Evolutionary conservation across 2,797 vertebrate genomes (phyloP).

Genomic region (Takifugu rubripes): DNA sequence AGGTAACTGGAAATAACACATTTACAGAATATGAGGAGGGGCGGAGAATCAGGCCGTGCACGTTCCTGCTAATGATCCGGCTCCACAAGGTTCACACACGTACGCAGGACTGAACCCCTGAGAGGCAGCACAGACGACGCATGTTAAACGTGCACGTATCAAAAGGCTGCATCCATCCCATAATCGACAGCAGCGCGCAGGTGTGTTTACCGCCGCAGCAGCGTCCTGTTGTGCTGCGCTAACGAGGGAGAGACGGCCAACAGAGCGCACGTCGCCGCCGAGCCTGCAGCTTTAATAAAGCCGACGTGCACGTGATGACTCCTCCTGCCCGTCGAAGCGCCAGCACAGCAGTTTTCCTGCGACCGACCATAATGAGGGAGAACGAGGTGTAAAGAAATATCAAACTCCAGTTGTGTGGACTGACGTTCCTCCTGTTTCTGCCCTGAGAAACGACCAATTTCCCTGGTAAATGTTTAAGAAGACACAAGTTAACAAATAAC

Average conservation of each 20-base stretch:
- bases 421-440: too few species aligned
- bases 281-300: slow-evolving; percentile 19
- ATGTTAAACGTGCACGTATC: too few species aligned
- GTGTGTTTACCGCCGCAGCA: slow-evolving; percentile 1
- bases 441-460: too few species aligned
- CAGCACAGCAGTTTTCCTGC: slow-evolving; percentile 6
- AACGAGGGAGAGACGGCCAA: slow-evolving; percentile 31
- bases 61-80: slow-evolving; percentile 49
- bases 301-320: background rate
- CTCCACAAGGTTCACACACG: slow-evolving; percentile 24
- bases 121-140: background rate
- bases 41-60: slow-evolving; percentile 25
- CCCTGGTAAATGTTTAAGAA: too few species aligned
- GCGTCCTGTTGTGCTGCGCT: slow-evolving; percentile 22
- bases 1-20: slow-evolving; percentile 56
- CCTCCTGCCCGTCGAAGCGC: slow-evolving; percentile 5
- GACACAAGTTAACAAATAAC: too few species aligned
- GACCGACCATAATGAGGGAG: background rate
- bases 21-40: slow-evolving; percentile 35
- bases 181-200: background rate
- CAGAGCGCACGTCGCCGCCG: slow-evolving; percentile 27
- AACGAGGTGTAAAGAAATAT: background rate
- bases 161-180: background rate
- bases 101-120: background rate
- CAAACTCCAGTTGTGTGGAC: slow-evolving; percentile 13